phyloP scores from a whole-genome alignment of 2,113 vertebrate species.

The Takifugu flavidus region DNA sequence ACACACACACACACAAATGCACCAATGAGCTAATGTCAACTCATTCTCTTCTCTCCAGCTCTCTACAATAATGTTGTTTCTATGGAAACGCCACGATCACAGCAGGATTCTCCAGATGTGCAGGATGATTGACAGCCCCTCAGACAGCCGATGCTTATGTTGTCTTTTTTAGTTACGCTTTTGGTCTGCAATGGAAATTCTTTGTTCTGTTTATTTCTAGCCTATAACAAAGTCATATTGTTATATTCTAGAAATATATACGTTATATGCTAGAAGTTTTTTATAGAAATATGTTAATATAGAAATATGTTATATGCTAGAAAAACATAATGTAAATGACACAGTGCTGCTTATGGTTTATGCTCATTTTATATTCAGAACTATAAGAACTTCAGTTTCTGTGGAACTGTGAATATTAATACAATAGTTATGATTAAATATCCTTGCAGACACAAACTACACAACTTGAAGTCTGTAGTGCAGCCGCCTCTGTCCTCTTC shows the following conservation, averaged over 20 bases:
- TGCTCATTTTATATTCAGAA: too few relatives aligned
- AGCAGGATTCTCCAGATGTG: neutral
- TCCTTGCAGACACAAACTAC: too few relatives aligned
- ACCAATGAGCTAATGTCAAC: neutral
- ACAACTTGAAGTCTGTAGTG: neutral
- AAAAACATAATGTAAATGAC: too few relatives aligned
- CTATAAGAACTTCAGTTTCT: too few relatives aligned
- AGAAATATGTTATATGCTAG: too few relatives aligned
- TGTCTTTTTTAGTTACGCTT: neutral
- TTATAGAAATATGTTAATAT: too few relatives aligned
- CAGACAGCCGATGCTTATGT: neutral
- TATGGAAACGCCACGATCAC: conserved; percentile 4
- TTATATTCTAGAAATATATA: too few relatives aligned
- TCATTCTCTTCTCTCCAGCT: conserved; percentile 7
- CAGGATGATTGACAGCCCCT: conserved; percentile 26
- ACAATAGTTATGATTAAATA: too few relatives aligned
- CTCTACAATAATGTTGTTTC: neutral
- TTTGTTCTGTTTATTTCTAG: too few relatives aligned
- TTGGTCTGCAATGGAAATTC: neutral
- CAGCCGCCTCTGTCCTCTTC: neutral
- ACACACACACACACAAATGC: neutral
- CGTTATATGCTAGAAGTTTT: too few relatives aligned
- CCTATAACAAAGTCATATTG: neutral
- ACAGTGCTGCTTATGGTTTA: too few relatives aligned
- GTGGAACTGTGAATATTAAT: too few relatives aligned